Conservation (phyloP, 2,888 invertebrate species). For the Trichacis sp. region DNA sequence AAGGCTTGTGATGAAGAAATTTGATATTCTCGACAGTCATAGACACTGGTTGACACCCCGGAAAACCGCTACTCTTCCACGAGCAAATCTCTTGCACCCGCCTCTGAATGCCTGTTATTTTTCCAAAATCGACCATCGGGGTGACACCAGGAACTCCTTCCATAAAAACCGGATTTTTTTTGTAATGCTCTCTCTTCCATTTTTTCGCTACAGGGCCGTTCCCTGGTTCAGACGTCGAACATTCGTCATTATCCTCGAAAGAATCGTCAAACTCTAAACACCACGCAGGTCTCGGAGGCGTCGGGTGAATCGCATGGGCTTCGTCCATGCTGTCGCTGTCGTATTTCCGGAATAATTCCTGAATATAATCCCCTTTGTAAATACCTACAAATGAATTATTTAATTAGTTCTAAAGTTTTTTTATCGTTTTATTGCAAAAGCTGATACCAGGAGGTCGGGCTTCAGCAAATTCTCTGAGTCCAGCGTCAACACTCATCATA, state of each 20-base stretch:
- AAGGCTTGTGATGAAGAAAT: slow-evolving; percentile 83
- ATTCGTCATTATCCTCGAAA: slow-evolving; percentile 52
- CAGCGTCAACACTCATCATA: slow-evolving; percentile 88
- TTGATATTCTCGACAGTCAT: slow-evolving; percentile 88
- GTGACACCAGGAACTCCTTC: slow-evolving; percentile 85
- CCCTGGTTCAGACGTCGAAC: slow-evolving; percentile 37
- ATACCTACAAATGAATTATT: slow-evolving; percentile 70
- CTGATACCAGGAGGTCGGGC: slow-evolving; percentile 83
- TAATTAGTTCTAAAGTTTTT: no score
- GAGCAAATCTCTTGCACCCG: slow-evolving; percentile 84
- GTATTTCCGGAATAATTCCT: slow-evolving; percentile 87
- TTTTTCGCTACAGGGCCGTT: slow-evolving; percentile 57
- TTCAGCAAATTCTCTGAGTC: slow-evolving; percentile 81
- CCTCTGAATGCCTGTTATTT: slow-evolving; percentile 77
- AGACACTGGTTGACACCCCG: slow-evolving; percentile 97
- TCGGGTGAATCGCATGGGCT: slow-evolving; percentile 70
- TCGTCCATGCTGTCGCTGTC: slow-evolving; percentile 72
- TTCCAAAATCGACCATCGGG: slow-evolving; percentile 75
- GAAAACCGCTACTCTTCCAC: slow-evolving; percentile 87
- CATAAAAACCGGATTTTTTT: slow-evolving; percentile 84
- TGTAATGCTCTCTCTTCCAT: slow-evolving; percentile 70
- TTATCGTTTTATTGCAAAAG: no score
- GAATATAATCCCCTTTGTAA: slow-evolving; percentile 95
- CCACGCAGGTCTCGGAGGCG: slow-evolving; percentile 90
- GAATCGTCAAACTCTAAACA: slow-evolving; percentile 74